Evolutionary conservation across 2,797 vertebrate species (phyloP).

Genomic region (Phoxinus dragarum): DNA sequence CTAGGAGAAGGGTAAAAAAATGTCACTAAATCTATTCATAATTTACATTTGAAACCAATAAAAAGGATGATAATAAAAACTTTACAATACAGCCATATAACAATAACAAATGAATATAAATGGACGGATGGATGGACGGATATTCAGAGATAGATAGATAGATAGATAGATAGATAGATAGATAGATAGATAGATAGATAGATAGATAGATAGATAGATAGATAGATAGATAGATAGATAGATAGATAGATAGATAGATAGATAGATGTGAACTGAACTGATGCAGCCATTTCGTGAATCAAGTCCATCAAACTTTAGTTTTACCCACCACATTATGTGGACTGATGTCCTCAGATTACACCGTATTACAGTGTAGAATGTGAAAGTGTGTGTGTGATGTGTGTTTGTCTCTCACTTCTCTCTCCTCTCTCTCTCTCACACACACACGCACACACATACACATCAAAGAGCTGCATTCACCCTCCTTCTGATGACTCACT

Average conservation of each 20-base stretch:
- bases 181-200: neutral
- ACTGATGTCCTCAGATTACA: neutral
- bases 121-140: neutral
- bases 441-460: neutral
- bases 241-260: neutral
- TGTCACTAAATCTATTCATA: too few species aligned
- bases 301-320: neutral
- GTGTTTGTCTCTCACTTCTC: constrained; percentile 16
- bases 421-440: neutral
- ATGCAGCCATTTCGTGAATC: neutral
- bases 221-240: neutral
- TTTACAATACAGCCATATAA: neutral
- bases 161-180: neutral
- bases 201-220: neutral
- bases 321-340: neutral
- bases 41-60: neutral
- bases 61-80: neutral
- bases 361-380: neutral
- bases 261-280: neutral
- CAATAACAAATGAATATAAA: neutral
- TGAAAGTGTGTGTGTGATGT: neutral
- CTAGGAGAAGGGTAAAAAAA: too few species aligned
- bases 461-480: constrained; percentile 24
- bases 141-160: neutral
- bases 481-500: constrained; percentile 12